Percentiles rank a stretch among this genome's conserved stretches.
Evolutionary conservation across 2,888 invertebrate genomes (phyloP).

Genomic region (Cynaeus angustus): DNA sequence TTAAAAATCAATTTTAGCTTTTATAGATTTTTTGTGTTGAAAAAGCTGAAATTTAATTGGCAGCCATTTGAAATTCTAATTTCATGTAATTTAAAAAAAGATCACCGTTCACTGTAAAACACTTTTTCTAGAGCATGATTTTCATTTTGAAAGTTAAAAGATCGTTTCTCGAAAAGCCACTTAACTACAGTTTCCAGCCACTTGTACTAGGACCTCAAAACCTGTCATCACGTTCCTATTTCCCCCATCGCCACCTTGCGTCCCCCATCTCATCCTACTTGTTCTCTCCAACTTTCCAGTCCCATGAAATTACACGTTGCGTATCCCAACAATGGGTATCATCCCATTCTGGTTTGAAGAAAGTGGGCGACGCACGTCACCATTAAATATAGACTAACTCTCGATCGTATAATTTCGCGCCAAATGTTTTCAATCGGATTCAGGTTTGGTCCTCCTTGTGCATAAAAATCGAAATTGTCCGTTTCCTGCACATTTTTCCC

Average conservation of each 20-base stretch:
- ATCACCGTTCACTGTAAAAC: too few species aligned
- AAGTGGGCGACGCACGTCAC: slow-evolving; percentile 48
- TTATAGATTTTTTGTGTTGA: too few species aligned
- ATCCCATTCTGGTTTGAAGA: slow-evolving; percentile 46
- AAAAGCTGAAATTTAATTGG: too few species aligned
- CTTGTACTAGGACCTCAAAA: not conserved
- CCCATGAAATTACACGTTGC: slow-evolving; percentile 47
- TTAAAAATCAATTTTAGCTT: too few species aligned
- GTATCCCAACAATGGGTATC: slow-evolving; percentile 48
- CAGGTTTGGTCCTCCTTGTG: slow-evolving; percentile 7
- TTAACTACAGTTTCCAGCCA: too few species aligned
- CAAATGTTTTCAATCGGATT: slow-evolving; percentile 37
- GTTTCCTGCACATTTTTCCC: slow-evolving; percentile 24
- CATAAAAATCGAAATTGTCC: slow-evolving; percentile 22
- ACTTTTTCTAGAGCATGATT: too few species aligned
- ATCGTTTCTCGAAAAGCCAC: too few species aligned
- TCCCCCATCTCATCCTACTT: not conserved
- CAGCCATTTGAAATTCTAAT: too few species aligned
- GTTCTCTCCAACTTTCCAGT: slow-evolving; percentile 40
- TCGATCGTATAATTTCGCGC: slow-evolving; percentile 37
- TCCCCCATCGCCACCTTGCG: not conserved
- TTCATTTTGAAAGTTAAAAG: too few species aligned
- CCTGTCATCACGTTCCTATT: not conserved
- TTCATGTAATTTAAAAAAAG: too few species aligned
- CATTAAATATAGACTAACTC: slow-evolving; percentile 39